These are phyloP conservation scores for Daubentonia madagascariensis DNA, from an alignment of 2,113 vertebrate species.

Conservation along the genomic window DNA sequence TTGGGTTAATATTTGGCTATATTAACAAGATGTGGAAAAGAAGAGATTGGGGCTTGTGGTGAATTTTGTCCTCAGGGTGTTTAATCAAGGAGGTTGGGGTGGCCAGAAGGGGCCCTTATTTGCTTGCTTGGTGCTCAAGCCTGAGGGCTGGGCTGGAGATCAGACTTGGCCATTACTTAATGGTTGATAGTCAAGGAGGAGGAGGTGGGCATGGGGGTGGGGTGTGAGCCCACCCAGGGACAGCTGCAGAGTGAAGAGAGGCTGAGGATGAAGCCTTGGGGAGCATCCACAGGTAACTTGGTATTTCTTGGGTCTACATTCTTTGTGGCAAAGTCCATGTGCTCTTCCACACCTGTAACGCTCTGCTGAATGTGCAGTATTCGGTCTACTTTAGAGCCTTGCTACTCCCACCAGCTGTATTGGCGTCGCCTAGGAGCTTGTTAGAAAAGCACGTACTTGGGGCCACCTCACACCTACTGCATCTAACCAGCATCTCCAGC, in stretches of 20 bases:
- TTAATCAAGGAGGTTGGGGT: background rate
- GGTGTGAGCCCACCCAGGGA: background rate
- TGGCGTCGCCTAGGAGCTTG: background rate
- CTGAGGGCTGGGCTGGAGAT: background rate
- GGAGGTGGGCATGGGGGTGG: background rate
- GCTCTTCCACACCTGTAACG: background rate
- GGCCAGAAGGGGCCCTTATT: background rate
- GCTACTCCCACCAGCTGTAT: background rate
- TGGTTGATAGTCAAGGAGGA: background rate
- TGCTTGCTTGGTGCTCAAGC: background rate
- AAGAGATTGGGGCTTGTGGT: background rate
- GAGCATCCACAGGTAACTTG: fast-evolving
- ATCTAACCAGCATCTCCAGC: background rate
- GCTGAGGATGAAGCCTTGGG: too few relatives aligned
- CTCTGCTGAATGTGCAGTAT: background rate
- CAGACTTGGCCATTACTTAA: background rate
- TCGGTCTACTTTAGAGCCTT: background rate
- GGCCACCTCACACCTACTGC: too few relatives aligned
- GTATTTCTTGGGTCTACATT: background rate
- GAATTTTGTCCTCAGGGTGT: background rate
- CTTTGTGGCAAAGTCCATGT: background rate
- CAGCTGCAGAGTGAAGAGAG: background rate
- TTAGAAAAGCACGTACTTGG: background rate
- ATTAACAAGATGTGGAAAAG: background rate
- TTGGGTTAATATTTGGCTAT: background rate